Evolutionary conservation across 2,113 vertebrate genomes (phyloP), one percentile per base, ranked within the genome.

Genomic region (Zapus hudsonius): DNA sequence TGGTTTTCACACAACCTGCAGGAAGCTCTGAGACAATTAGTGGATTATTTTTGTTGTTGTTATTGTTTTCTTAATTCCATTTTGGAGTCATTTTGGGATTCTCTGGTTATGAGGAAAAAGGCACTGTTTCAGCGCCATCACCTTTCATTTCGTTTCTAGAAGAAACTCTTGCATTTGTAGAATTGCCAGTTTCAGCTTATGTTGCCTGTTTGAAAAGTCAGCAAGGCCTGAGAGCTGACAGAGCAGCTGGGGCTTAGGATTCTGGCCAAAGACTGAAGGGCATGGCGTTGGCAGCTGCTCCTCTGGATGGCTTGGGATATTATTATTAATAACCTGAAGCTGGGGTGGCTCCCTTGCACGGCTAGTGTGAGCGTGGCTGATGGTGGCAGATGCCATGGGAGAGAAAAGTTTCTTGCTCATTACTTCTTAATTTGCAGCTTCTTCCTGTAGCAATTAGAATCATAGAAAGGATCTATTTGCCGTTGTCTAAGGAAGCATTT

Each of bases 231-330:
- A 87, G 69, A 92, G 76, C 63, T 89, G 81, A 90, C 67, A 81
- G 73, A 91, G 82, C 89, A 96, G 87, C 93, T 96, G 93, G 64
- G 91, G 20, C 38, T 91, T 64, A 29, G 31, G 47, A 63, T 89
- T 40, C 52, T n/a, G 64, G 64, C 92, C 87, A 63, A 70, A 78
- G 19, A 33, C 73, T 61, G 61, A 95, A 93, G 94, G 67, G 63
- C 47, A 57, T 72, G 73, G 31, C 88, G 36, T 55, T 93, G 93
- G 91, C 94, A 94, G 15, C 69, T 90, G 57, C 63, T 84, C 25
- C 63, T 64, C 13, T 89, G 74, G 40, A 79, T 89, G 91, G 84
- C 44, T 93, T 84, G n/a, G n/a, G n/a, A n/a, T 94, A 10, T 52
- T 15, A 52, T n/a, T n/a, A 76, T 89, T 82, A 31, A 42, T 87